Percentiles rank a stretch among this genome's conserved stretches.
Evolutionary conservation across 2,797 vertebrate genomes (phyloP).

Genomic region (Halcyon chelicuti): DNA sequence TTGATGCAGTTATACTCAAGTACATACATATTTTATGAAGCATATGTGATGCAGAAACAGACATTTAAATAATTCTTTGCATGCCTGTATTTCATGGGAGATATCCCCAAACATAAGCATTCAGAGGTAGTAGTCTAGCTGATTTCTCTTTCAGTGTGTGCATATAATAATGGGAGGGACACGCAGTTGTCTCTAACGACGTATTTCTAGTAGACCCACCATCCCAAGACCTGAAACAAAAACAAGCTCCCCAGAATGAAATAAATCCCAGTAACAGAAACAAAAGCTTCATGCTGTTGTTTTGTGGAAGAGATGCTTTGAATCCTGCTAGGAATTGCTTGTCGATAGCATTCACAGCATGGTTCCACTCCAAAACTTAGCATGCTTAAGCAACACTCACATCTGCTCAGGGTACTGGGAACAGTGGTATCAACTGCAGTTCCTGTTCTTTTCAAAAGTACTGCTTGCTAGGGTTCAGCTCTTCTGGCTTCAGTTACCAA

Average conservation of each 20-base stretch:
- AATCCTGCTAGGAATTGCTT: not conserved
- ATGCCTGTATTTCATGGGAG: not conserved
- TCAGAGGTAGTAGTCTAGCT: not conserved
- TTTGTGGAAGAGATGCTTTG: not conserved
- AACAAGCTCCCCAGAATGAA: not conserved
- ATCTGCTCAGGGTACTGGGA: not conserved
- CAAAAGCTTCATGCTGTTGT: not conserved
- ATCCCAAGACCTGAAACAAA: not conserved
- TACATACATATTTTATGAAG: not conserved
- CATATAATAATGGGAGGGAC: not conserved
- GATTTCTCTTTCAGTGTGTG: not conserved
- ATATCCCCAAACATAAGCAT: not conserved
- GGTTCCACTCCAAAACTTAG: not conserved
- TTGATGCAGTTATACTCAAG: not conserved
- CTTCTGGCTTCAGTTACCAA: not conserved
- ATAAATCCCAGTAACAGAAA: not conserved
- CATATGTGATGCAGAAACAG: not conserved
- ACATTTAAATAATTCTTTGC: not conserved
- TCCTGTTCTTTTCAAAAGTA: not conserved
- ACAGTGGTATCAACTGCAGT: not conserved
- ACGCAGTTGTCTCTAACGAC: not conserved
- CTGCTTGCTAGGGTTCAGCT: not conserved
- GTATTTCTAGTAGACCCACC: not conserved
- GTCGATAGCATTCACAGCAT: not conserved
- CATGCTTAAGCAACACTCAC: not conserved